These are phyloP conservation scores for Bolborhynchus lineola DNA, from an alignment of 2,113 vertebrate genomes.

Conservation along the genomic window DNA sequence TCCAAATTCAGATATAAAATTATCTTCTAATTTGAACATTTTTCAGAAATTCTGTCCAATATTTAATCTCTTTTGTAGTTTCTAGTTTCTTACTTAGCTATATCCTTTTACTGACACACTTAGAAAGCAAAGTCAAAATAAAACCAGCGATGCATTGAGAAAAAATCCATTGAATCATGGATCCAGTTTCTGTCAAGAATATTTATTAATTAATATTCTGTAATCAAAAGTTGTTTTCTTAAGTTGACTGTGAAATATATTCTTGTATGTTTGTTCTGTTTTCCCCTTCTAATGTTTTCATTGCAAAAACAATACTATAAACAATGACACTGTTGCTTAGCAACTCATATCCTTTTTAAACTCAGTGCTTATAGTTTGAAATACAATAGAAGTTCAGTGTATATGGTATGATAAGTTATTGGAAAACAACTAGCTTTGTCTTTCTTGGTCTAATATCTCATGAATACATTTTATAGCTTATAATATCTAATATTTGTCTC, in stretches of 20 bases:
- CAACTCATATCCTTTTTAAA: slow-evolving; percentile 2
- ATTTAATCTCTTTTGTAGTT: not conserved
- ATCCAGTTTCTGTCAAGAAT: not conserved
- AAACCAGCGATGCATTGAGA: not conserved
- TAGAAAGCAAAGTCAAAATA: not conserved
- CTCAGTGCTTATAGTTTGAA: not conserved
- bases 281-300: not conserved
- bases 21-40: not conserved
- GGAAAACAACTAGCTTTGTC: slow-evolving; percentile 11
- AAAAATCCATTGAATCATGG: not conserved
- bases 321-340: slow-evolving; percentile 15
- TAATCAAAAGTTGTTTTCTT: not conserved
- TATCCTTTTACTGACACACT: not conserved
- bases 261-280: not conserved
- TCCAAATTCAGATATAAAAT: not conserved
- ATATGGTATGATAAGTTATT: not conserved
- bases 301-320: not conserved
- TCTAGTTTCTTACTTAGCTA: not conserved
- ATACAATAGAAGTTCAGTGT: not conserved
- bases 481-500: not conserved
- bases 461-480: not conserved
- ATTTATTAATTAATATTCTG: not conserved
- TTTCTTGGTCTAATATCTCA: not conserved
- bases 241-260: not conserved
- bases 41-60: not conserved